Evolutionary conservation across 2,888 invertebrate genomes (phyloP).

Genomic region (Leptogaster cylindrica): DNA sequence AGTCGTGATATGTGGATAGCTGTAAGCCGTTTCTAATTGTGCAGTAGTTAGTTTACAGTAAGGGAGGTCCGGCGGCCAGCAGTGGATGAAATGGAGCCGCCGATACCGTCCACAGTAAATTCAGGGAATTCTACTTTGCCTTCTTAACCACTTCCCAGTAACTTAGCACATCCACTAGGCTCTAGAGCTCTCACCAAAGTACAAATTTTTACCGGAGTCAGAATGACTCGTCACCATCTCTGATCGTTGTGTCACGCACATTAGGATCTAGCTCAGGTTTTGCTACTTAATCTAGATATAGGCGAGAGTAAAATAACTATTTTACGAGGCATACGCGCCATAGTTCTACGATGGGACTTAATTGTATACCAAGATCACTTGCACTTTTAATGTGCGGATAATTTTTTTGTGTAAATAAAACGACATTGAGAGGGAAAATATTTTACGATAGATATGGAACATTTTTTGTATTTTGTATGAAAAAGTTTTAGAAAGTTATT

Average conservation of each 20-base stretch:
- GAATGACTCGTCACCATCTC: background rate
- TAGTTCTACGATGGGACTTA: background rate
- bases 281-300: conserved; percentile 21
- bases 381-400: background rate
- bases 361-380: background rate
- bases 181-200: conserved; percentile 15
- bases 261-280: conserved; percentile 28
- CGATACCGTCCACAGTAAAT: conserved; percentile 6
- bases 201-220: conserved; percentile 19
- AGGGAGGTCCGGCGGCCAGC: no score
- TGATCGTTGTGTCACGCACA: background rate
- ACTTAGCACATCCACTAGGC: background rate
- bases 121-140: conserved; percentile 8
- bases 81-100: no score
- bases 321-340: background rate
- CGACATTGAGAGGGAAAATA: conserved; percentile 2
- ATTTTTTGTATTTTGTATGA: conserved; percentile 36
- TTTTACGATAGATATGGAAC: conserved; percentile 27
- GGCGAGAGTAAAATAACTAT: no score
- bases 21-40: background rate
- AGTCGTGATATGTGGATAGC: conserved; percentile 4
- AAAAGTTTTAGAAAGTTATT: conserved; percentile 32
- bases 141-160: background rate
- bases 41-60: conserved; percentile 15
- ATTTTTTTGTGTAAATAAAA: background rate